Evolutionary conservation across 2,797 vertebrate genomes (phyloP), one percentile per base, ranked within the genome.

Genomic region (Peromyscus nudipes): DNA sequence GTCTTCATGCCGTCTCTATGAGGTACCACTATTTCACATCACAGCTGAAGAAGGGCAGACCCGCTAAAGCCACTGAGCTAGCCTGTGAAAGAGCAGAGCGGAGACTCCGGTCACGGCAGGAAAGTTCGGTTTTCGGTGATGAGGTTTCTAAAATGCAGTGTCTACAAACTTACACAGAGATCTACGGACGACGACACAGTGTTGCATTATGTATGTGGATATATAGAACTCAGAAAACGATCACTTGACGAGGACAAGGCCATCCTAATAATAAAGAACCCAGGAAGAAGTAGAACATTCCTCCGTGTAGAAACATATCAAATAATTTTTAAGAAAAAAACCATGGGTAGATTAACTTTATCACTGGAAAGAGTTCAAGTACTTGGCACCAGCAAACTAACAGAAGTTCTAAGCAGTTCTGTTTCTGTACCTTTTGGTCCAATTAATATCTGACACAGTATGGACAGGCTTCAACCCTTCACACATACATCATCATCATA

Each of bases 1-100:
- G 89, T 34, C 71, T 37, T 75, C 6, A 2, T 6, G 60, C 71
- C 5, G 31, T 37, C 62, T 79, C n/a, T 52, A n/a, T 31, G 29
- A 46, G 31, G 19, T 19, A 6, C 31, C 86, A 73, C 34, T 16
- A 81, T 12, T 40, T 29, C 21, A 34, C 40, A 90, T 81, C 34
- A 81, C 16, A 92, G 69, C 49, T 52, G 40, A 89, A 87, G 57
- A 75, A 89, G 92, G 23, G n/a, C 40, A 92, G 92, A 49, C 23
- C 1, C 49, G 3, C 8, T 27, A 52, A 89, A 95, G 79, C 14
- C 31, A 77, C 1, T 46, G n/a, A 55, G 75, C 52, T 55, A 77
- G 0, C 1, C 0, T 43, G 43, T 34, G 11, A 37, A 89, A 57
- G 27, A 8, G 29, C 31, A 82, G 73, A 81, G 55, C 2, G 77